Percentiles rank a stretch among this genome's conserved stretches.
Conservation (phyloP, 2,113 vertebrate species). For the Sphaerodactylus townsendi region DNA sequence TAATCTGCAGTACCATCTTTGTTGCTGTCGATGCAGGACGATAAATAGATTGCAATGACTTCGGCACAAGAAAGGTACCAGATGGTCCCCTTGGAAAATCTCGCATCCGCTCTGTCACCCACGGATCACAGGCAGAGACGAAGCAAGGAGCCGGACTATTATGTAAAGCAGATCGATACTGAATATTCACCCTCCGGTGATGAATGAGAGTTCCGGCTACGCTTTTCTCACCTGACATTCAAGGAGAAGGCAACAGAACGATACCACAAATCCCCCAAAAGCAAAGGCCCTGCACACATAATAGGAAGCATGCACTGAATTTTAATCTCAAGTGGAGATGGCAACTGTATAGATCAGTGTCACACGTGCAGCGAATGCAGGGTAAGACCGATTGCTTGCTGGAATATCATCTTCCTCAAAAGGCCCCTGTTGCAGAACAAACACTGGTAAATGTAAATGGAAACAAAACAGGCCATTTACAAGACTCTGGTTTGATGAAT, state of each 20-base stretch:
- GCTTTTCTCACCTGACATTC: not conserved
- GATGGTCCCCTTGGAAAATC: not conserved
- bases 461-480: not conserved
- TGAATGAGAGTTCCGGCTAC: not conserved
- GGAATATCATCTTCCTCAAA: not conserved
- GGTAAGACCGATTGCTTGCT: not conserved
- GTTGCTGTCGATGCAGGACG: not conserved
- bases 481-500: not conserved
- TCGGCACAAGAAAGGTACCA: not conserved
- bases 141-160: not conserved
- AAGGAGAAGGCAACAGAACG: not conserved
- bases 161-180: constrained; percentile 30
- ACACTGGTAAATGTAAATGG: not conserved
- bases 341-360: not conserved
- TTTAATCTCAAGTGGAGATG: not conserved
- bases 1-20: constrained; percentile 18
- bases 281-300: constrained; percentile 1
- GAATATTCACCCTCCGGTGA: not conserved
- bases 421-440: not conserved
- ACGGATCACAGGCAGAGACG: not conserved
- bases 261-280: constrained; percentile 14
- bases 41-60: not conserved
- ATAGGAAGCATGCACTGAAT: constrained; percentile 17
- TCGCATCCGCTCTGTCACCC: not conserved
- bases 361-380: not conserved